Percentiles rank a stretch among this genome's conserved stretches.
Evolutionary conservation across 2,113 vertebrate species (phyloP).

Genomic region (Sceloporus tristichus): DNA sequence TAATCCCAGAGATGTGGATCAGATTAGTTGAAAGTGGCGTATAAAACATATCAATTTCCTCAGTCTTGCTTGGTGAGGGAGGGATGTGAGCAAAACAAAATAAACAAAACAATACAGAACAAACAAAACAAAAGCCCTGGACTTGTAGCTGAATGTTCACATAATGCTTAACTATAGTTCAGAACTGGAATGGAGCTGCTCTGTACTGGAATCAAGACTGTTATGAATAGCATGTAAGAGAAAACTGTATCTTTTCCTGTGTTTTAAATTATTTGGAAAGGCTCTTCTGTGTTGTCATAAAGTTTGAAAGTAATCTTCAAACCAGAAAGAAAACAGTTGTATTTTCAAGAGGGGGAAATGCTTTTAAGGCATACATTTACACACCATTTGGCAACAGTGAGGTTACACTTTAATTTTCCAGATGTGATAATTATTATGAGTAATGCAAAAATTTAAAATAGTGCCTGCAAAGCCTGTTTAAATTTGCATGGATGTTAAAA

Average conservation of each 20-base stretch:
- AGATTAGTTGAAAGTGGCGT: neutral
- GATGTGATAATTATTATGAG: neutral
- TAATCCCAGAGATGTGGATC: neutral
- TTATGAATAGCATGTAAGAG: neutral
- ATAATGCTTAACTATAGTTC: neutral
- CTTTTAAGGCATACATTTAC: conserved; percentile 7
- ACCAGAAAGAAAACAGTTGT: neutral
- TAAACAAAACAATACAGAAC: too few species aligned
- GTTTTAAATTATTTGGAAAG: conserved; percentile 4
- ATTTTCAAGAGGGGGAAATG: neutral
- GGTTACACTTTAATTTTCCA: conserved; percentile 14
- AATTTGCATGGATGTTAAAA: neutral
- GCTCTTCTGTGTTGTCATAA: neutral
- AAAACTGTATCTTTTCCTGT: neutral
- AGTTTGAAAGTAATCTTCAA: neutral
- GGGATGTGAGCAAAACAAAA: too few species aligned
- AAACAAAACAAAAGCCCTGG: too few species aligned
- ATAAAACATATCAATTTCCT: too few species aligned
- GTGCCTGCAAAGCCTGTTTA: conserved; percentile 2
- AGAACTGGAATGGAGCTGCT: neutral
- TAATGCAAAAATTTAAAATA: neutral
- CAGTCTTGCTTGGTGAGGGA: too few species aligned
- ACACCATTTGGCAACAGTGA: neutral
- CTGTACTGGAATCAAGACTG: neutral
- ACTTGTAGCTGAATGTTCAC: neutral